These are phyloP conservation scores for Stictocephala bisonia DNA, from an alignment of 2,888 invertebrate species.

Conservation along the genomic window DNA sequence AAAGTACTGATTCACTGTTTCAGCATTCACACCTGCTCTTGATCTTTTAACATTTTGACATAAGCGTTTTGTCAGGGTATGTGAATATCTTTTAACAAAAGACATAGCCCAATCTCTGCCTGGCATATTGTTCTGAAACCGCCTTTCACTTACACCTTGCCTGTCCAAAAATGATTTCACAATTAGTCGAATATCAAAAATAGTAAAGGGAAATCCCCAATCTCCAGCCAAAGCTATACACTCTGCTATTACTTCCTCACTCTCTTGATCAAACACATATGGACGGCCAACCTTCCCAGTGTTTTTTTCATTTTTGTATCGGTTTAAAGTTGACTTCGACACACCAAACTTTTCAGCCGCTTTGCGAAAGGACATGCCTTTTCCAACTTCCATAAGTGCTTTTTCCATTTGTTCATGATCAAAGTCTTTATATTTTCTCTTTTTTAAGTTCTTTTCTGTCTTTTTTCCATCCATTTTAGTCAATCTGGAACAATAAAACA, in stretches of 20 bases:
- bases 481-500: no score
- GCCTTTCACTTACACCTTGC: no score
- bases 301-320: neutral
- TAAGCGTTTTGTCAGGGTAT: constrained; percentile 39
- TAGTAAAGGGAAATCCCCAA: constrained; percentile 51
- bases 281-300: constrained; percentile 46
- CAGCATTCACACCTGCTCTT: constrained; percentile 48
- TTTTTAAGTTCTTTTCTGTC: no score
- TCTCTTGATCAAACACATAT: constrained; percentile 27
- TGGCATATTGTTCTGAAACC: constrained; percentile 46
- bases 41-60: constrained; percentile 50
- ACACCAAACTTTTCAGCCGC: constrained; percentile 30
- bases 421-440: constrained; percentile 37
- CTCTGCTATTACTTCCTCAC: constrained; percentile 41
- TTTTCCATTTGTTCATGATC: neutral
- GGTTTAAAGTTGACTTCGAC: constrained; percentile 5
- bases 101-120: constrained; percentile 37
- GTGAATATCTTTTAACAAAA: constrained; percentile 45
- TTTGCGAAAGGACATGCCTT: constrained; percentile 12
- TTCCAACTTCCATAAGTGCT: constrained; percentile 24
- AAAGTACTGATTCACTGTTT: constrained; percentile 54
- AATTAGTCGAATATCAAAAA: constrained; percentile 49
- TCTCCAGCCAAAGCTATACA: constrained; percentile 44
- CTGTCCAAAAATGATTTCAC: no score
- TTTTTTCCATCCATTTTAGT: no score